phyloP scores from a whole-genome alignment of 1,140 invertebrate genomes.

The Drosophila pachea region DNA sequence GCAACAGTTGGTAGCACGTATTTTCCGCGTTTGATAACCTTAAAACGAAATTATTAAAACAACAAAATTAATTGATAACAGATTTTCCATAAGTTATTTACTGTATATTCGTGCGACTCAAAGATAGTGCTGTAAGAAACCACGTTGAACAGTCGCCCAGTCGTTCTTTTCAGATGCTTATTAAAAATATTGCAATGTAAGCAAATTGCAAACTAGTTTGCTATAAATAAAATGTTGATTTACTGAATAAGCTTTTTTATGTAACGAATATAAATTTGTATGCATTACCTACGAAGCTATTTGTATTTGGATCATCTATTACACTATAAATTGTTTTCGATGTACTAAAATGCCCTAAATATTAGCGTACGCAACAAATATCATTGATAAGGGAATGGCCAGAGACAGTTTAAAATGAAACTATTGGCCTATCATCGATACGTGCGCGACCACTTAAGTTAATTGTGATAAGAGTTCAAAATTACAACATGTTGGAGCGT shows the following conservation, averaged over 20 bases:
- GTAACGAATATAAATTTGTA: not conserved
- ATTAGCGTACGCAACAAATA: constrained; percentile 10
- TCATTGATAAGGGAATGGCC: constrained; percentile 19
- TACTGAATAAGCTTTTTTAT: not conserved
- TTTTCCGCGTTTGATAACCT: constrained; percentile 96
- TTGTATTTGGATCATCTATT: not conserved
- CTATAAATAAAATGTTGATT: not conserved
- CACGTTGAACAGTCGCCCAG: not conserved
- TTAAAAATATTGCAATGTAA: no score
- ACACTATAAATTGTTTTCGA: not conserved
- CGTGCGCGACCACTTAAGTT: constrained; percentile 29
- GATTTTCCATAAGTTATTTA: constrained; percentile 4
- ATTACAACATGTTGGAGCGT: constrained; percentile 55
- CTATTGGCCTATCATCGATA: constrained; percentile 29
- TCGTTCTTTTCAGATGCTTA: not conserved
- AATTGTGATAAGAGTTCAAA: constrained; percentile 50
- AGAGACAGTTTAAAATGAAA: constrained; percentile 1
- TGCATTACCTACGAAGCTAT: not conserved
- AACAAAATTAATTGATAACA: constrained; percentile 14
- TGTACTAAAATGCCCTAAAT: not conserved
- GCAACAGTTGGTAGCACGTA: constrained; percentile 96
- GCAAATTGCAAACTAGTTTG: not conserved
- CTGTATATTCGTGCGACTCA: no score
- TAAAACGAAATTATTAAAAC: constrained; percentile 23
- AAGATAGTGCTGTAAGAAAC: not conserved